Evolutionary conservation across 2,113 vertebrate genomes (phyloP), one percentile per base, ranked within the genome.

Genomic region (Thunnus maccoyii): DNA sequence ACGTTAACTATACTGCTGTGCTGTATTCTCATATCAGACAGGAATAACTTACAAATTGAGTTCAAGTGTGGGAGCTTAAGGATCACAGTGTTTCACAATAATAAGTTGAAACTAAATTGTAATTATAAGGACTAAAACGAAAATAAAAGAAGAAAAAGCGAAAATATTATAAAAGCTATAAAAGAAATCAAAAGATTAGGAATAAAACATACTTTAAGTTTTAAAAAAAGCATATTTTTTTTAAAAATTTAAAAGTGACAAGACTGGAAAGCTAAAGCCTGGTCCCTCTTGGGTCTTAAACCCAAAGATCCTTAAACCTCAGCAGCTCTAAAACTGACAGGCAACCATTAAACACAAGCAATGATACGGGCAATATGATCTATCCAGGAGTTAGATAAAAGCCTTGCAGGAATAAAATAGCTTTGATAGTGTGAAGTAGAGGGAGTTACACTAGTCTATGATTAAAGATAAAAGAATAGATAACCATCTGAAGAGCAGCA

Each of bases 321-420:
- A 60, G 64, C 30, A 27, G 41, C 52, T 65, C 27, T 62, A 14
- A 48, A 61, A 50, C 55, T 78, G 68, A 72, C 56, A 32, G 52
- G 36, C 12, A 55, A 55, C 57, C 22, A 30, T 32, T 46, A 17
- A 61, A 27, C 20, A 61, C 30, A 52, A 22, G 36, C 5, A 50
- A 72, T 46, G 72, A 62, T 54, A 56, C 13, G 6, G 36, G 61
- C 16, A 48, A 57, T 51, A 36, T 61, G 30, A 54, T 32, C 20
- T 17, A 65, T 66, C 36, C 66, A 4, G 54, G 20, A 76, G 46
- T 51, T 11, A 52, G 22, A 61, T 68, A 63, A 78, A 79, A 50
- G 30, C 51, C 30, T 57, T 0, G 5, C 20, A 27, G 41, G 3
- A 20, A 56, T 44, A n/a, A 50, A 64, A 58, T 68, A 25, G 36